Base-by-base conservation (phyloP, 2,797 vertebrate genomes). In the Hyperoplus immaculatus region DNA sequence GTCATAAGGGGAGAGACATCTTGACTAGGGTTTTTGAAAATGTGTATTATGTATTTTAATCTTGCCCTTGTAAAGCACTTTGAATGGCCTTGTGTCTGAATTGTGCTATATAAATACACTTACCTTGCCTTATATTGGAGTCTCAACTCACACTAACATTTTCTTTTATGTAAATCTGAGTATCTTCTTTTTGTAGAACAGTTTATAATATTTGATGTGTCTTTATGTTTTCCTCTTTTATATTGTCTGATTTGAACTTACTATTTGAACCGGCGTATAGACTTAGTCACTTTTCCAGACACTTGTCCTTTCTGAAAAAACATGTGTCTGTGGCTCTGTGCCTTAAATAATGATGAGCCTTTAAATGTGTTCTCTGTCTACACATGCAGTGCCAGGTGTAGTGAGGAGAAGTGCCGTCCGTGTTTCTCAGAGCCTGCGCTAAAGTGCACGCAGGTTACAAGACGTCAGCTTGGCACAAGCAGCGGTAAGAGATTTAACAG, bases 291-390 rank as follows among this genome's bases (percentile, higher is more conserved):
- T 57, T 75, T 55, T 46, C 15, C 16, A 72, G 10, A 56, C 62
- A 68, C 14, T 4, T 29, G 58, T 65, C 57, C 45, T 29, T 29
- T 43, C 45, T 42, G 8, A 21, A 75, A 75, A 63, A 76, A 60
- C 5, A 50, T 12, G n/a, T 53, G 67, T 66, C 55, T 51, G 42
- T 65, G 66, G 29, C 75, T 55, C 51, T 58, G 3, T 29, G 13
- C 39, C n/a, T 78, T 56, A 75, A 78, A 82, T 72, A 79, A 62
- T 73, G 49, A 79, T 76, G 29, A 41, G 14, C 10, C 59, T 75
- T 64, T 78, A 53, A 61, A 60, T 50, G 50, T 15, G 29, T 38
- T 5, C 6, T 16, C 39, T 60, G 15, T 74, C 45, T 51, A 36
- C 8, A 8, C 63, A 29, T 29, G 29, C 29, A 50, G 42, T 21